Conservation (phyloP, 2,113 vertebrate species). For the Cryptotis parvus region DNA sequence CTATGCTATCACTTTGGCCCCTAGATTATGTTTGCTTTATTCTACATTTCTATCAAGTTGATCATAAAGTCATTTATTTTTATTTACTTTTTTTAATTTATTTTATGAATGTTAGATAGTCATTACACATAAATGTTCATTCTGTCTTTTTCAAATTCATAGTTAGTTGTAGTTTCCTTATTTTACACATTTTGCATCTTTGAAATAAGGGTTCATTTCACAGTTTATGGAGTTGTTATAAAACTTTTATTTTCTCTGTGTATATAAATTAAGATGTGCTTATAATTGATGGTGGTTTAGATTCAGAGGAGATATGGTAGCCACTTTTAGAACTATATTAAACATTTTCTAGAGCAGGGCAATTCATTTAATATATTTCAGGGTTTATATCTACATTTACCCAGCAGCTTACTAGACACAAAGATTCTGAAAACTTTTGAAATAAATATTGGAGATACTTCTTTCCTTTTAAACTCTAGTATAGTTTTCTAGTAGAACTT, state of each 20-base stretch:
- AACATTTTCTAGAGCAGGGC: constrained; percentile 4
- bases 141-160: constrained; percentile 19
- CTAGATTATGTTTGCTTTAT: background rate
- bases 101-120: constrained; percentile 20
- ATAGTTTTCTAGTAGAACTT: constrained; percentile 64
- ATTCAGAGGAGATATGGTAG: background rate
- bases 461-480: background rate
- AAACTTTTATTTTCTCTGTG: constrained; percentile 1
- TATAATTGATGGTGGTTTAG: background rate
- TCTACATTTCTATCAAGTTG: constrained; percentile 5
- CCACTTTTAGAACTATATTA: background rate
- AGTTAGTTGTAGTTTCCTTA: background rate
- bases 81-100: background rate
- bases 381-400: constrained; percentile 60
- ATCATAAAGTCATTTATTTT: constrained; percentile 10
- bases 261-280: constrained; percentile 21
- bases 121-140: background rate
- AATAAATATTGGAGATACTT: constrained; percentile 71
- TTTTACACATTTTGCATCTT: constrained; percentile 12
- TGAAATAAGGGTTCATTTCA: background rate
- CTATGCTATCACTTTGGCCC: too few species aligned
- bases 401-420: constrained; percentile 37
- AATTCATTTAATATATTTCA: constrained; percentile 47
- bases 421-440: constrained; percentile 59
- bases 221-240: background rate